A percentile compares a stretch with the other conserved stretches of the same genome.
phyloP scores from a whole-genome alignment of 2,888 invertebrate genomes.

The Agriopis aurantiaria region DNA sequence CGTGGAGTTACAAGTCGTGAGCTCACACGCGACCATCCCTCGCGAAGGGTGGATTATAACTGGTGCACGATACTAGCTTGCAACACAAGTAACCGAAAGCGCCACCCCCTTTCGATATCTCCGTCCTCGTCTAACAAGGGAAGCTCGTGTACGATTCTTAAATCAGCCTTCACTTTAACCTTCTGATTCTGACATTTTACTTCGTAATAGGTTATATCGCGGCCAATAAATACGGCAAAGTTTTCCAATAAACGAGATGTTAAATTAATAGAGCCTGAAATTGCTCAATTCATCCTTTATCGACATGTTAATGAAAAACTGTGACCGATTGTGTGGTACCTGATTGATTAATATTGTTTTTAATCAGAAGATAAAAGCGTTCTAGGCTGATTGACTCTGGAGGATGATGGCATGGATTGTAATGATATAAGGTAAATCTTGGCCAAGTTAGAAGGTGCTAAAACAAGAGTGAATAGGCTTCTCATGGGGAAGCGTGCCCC shows the following conservation, averaged over 20 bases:
- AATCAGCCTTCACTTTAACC: slow-evolving; percentile 64
- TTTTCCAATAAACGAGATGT: slow-evolving; percentile 34
- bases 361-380: background rate
- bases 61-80: slow-evolving; percentile 65
- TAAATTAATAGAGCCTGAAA: slow-evolving; percentile 13
- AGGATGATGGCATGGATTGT: too few species aligned
- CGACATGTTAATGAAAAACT: slow-evolving; percentile 16
- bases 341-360: slow-evolving; percentile 9
- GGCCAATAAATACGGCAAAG: slow-evolving; percentile 51
- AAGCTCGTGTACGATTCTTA: slow-evolving; percentile 61
- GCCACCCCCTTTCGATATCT: slow-evolving; percentile 71
- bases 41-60: slow-evolving; percentile 64
- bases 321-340: slow-evolving; percentile 4
- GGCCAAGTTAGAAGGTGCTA: too few species aligned
- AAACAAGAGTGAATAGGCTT: too few species aligned
- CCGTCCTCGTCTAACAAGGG: slow-evolving; percentile 67
- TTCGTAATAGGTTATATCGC: slow-evolving; percentile 23
- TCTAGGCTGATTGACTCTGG: too few species aligned
- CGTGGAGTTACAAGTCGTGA: slow-evolving; percentile 47
- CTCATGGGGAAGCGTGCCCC: too few species aligned
- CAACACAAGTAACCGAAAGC: slow-evolving; percentile 61
- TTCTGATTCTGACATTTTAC: slow-evolving; percentile 63
- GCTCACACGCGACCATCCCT: slow-evolving; percentile 60
- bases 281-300: slow-evolving; percentile 15
- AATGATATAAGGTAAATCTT: too few species aligned